Percentiles rank a stretch among this genome's conserved stretches.
phyloP scores from a whole-genome alignment of 2,113 vertebrate species.

The Carassius carassius region DNA sequence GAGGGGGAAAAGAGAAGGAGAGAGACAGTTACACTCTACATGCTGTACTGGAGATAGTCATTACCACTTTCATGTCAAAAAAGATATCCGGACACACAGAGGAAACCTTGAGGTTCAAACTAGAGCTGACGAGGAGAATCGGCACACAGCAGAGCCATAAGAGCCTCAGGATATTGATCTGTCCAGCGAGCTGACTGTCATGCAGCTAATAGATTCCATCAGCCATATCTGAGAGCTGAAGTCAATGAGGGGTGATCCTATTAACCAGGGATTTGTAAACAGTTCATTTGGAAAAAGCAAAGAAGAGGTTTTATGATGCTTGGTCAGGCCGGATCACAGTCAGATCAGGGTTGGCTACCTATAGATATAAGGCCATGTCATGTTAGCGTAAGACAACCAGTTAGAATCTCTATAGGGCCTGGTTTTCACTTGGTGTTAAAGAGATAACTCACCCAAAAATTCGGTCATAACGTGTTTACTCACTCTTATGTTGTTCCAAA shows the following conservation, averaged over 20 bases:
- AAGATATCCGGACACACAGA: constrained; percentile 41
- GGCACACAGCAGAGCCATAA: constrained; percentile 72
- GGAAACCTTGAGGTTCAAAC: constrained; percentile 63
- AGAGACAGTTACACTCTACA: constrained; percentile 24
- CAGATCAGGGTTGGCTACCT: not conserved
- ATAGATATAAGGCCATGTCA: not conserved
- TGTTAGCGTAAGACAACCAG: not conserved
- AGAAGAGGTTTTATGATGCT: constrained; percentile 22
- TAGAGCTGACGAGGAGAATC: constrained; percentile 70
- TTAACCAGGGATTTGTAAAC: constrained; percentile 80
- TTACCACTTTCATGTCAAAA: constrained; percentile 44
- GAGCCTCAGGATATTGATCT: constrained; percentile 72
- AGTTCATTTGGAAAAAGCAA: constrained; percentile 59
- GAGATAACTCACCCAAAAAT: not conserved
- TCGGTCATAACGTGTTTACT: not conserved
- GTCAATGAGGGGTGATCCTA: constrained; percentile 78
- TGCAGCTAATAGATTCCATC: constrained; percentile 79
- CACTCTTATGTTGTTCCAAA: not conserved
- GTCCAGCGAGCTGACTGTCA: constrained; percentile 74
- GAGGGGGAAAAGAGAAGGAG: not conserved
- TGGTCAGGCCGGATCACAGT: constrained; percentile 7
- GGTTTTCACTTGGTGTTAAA: not conserved
- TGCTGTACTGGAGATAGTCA: constrained; percentile 42
- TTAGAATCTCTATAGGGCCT: not conserved
- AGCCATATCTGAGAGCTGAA: constrained; percentile 71